Evolutionary conservation across 2,113 vertebrate species (phyloP).

Genomic region (Dipodomys spectabilis): DNA sequence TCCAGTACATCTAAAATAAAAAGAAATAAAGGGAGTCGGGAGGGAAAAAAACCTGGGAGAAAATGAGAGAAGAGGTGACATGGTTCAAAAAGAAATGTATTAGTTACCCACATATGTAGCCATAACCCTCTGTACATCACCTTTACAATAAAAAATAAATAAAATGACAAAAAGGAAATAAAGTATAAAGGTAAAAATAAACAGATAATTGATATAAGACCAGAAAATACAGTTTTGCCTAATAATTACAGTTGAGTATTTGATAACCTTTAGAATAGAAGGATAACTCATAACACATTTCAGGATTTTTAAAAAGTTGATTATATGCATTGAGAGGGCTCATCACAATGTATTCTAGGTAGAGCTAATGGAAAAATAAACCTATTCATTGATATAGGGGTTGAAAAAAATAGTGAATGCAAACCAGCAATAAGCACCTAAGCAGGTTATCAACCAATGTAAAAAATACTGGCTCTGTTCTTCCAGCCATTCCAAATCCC

Average conservation of each 20-base stretch:
- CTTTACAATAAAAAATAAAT: no score
- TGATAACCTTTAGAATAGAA: not conserved
- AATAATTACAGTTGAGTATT: not conserved
- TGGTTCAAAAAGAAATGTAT: not conserved
- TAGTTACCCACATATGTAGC: no score
- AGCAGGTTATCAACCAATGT: not conserved
- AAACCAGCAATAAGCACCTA: not conserved
- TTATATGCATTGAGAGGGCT: not conserved
- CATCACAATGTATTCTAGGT: not conserved
- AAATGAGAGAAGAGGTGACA: no score
- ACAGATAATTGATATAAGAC: not conserved
- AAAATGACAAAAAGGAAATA: not conserved
- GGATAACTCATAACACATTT: slow-evolving; percentile 47
- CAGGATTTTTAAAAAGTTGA: not conserved
- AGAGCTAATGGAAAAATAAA: not conserved
- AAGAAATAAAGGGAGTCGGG: no score
- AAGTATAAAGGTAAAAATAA: not conserved
- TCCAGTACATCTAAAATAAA: no score
- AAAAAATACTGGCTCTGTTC: not conserved
- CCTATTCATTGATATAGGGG: not conserved
- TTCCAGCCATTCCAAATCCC: not conserved
- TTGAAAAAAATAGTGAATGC: not conserved
- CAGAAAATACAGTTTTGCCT: not conserved
- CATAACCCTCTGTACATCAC: no score
- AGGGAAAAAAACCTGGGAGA: no score